Evolutionary conservation across 2,888 invertebrate genomes (phyloP), one percentile per base, ranked within the genome.

Genomic region (Pterobdella sp.): DNA sequence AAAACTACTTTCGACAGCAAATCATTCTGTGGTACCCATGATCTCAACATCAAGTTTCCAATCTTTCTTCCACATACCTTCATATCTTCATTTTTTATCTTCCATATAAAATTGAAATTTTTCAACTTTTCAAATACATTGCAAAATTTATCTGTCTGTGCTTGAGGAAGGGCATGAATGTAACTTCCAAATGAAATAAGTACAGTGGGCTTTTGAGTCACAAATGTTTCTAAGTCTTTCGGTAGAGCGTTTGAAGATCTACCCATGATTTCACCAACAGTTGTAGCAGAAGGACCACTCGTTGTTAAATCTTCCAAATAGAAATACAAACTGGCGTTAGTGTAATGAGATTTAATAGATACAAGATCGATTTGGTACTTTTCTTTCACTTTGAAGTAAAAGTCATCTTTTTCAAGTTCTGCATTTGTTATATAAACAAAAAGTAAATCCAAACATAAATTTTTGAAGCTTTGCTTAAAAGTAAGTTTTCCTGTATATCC

Each of bases 1-100:
- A 60, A 37, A n/a, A 35, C 64, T 10, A 72, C 42, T 32, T 60
- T 74, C 14, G 74, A 73, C 10, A 74, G 70, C 37, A 74, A 37
- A 63, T 74, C 74, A 64, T 74, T 74, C 37, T 74, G 74, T 0
- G 74, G 74, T 63, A 74, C 26, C 74, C 74, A 74, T 22, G 72
- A 56, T n/a, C 34, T 18, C 22, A 73, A n/a, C 10, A 65, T 26
- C 1, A 73, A 31, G 49, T 74, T 74, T 29, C 37, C 18, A 29
- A 66, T 18, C 34, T 10, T 2, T 1, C n/a, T 14, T 37, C 73
- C 69, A 69, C 67, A 69, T n/a, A n/a, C n/a, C n/a, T n/a, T n/a
- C n/a, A n/a, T n/a, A n/a, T n/a, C 29, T 0, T 36, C 26, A 32
- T 52, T 68, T 3, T 66, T 64, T 22, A 37, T 65, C 35, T 65